Conservation (phyloP, 1,140 invertebrate genomes). For the Bombyx mori region ASM3026992v2 NC_085124.1:6461501-6462000, state of each 20-base stretch:
- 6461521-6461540: conserved; percentile 96
- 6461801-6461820: conserved; percentile 80
- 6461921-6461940: conserved; percentile 97
- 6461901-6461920: conserved; percentile 88
- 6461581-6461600: conserved; percentile 95
- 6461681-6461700: conserved; percentile 95
- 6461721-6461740: conserved; percentile 94
- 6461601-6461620: conserved; percentile 86
- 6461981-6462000: conserved; percentile 75
- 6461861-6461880: conserved; percentile 83
- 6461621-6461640: conserved; percentile 80
- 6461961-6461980: conserved; percentile 71
- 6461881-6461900: conserved; percentile 82
- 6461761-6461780: conserved; percentile 92
- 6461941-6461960: conserved; percentile 94
- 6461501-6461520: conserved; percentile 93
- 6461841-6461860: conserved; percentile 85
- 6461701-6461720: conserved; percentile 92
- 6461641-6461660: conserved; percentile 74
- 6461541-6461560: conserved; percentile 91
- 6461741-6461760: conserved; percentile 91
- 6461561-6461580: conserved; percentile 91
- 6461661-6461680: conserved; percentile 85
- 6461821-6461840: conserved; percentile 86
- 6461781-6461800: conserved; percentile 86